Percentiles rank a stretch among this genome's conserved stretches.
Evolutionary conservation across 2,797 vertebrate genomes (phyloP).

Genomic region (Cyprinella venusta): DNA sequence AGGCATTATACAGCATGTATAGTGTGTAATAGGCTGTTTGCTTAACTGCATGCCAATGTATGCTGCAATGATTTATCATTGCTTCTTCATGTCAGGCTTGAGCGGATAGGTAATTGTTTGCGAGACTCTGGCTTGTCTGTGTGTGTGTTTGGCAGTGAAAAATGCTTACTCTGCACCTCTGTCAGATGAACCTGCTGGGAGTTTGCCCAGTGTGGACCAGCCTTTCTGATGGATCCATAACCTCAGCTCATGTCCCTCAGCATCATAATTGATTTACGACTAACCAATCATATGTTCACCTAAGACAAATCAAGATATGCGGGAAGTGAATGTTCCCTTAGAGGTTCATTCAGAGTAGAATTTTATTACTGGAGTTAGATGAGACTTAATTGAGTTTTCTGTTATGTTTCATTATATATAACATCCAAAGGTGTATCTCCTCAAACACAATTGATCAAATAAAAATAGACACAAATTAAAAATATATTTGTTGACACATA

Average conservation of each 20-base stretch:
- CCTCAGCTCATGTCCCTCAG: constrained; percentile 1
- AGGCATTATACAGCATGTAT: background rate
- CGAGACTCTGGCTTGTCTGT: constrained; percentile 5
- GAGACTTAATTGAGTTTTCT: background rate
- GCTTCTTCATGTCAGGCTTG: constrained; percentile 2
- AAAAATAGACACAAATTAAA: background rate
- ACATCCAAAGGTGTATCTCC: background rate
- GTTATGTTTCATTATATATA: background rate
- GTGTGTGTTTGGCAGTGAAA: background rate
- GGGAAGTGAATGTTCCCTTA: background rate
- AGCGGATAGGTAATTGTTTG: background rate
- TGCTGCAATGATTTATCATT: constrained; percentile 7
- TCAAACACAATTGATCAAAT: background rate
- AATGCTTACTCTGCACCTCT: constrained; percentile 46
- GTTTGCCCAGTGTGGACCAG: constrained; percentile 33
- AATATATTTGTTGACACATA: background rate
- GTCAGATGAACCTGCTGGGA: constrained; percentile 66
- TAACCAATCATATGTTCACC: constrained; percentile 2
- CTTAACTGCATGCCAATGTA: constrained; percentile 14
- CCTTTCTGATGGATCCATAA: constrained; percentile 41
- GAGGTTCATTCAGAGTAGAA: background rate
- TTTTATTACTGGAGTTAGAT: background rate
- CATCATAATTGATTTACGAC: background rate
- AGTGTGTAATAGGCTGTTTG: background rate
- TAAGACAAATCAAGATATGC: constrained; percentile 1